Percentiles rank a stretch among this genome's conserved stretches.
phyloP scores from a whole-genome alignment of 2,113 vertebrate species.

The Felis chaus region DNA sequence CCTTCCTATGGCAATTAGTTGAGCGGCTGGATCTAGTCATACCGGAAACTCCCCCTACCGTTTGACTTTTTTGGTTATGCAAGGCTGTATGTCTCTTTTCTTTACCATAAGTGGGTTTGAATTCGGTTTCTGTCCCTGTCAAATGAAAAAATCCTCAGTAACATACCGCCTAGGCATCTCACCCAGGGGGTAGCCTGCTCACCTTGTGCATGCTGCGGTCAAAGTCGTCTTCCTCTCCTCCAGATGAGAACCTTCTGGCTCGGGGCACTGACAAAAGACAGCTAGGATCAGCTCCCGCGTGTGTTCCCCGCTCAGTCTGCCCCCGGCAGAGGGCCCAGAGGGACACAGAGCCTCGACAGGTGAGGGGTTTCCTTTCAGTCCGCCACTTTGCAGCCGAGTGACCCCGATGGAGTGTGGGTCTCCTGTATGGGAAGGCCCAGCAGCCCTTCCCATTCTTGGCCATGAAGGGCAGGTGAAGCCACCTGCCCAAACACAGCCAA shows the following conservation, averaged over 20 bases:
- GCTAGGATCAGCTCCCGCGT: accelerated
- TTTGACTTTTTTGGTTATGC: not conserved
- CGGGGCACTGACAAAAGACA: constrained; percentile 84
- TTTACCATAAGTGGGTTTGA: not conserved
- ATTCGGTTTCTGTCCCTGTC: not conserved
- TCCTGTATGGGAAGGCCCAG: not conserved
- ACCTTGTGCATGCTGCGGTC: constrained; percentile 91
- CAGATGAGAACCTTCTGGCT: constrained; percentile 90
- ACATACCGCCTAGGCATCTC: not conserved
- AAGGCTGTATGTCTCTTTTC: not conserved
- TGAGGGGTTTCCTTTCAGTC: not conserved
- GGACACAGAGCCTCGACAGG: not conserved
- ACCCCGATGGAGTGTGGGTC: not conserved
- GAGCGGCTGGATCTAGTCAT: not conserved
- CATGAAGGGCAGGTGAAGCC: not conserved
- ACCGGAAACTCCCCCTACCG: not conserved
- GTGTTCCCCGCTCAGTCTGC: not conserved
- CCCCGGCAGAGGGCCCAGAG: not conserved
- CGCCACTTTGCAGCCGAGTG: not conserved
- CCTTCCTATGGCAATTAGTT: not conserved
- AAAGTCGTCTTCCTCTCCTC: constrained; percentile 90
- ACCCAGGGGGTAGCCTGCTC: not conserved
- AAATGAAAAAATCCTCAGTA: not conserved
- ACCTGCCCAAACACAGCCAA: not conserved
- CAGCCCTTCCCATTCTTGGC: not conserved